Base-by-base conservation (phyloP, 2,888 invertebrate species). In the Hedychridium roseum region DNA sequence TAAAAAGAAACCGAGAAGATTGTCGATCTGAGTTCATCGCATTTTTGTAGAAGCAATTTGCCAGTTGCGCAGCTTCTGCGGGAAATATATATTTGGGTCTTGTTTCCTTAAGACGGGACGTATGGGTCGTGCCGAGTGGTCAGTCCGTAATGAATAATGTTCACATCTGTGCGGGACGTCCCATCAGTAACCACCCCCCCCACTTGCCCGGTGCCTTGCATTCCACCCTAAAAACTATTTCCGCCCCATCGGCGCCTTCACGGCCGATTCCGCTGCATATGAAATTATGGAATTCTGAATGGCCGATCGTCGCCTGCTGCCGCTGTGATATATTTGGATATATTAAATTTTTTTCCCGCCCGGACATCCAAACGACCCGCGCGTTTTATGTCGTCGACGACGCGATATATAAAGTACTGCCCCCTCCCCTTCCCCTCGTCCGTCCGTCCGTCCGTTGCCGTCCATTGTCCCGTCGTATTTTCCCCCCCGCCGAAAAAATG, bases 261-360 rank as follows among this genome's bases (percentile, higher is more conserved):
- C 69, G 48, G 62, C 58, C 68, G 66, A 74, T 72, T 71, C 70
- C 66, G 73, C 70, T 74, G 76, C 76, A 77, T 77, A 77, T 77
- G 73, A 72, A 76, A 77, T 75, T 74, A 76, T 75, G 73, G 74
- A 74, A 62, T 70, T 69, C 69, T 66, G 72, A 77, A 76, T 74
- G 76, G 77, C 71, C 75, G 74, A 71, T 73, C 71, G 70, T 70
- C 73, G 70, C 71, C 75, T 70, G 72, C 74, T 74, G 73, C 70
- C 67, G 73, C 65, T 54, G 67, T 76, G 76, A 77, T 77, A 77
- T 77, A 77, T 77, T 76, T 76, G 76, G 77, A 77, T 77, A 76
- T 77, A 77, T 77, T 77, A 77, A 76, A 77, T 73, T 76, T 77
- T 77, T 75, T 65, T 36, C 36, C 37, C 41, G 30, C 41, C 31